A percentile compares a stretch with the other conserved stretches of the same genome.
Evolutionary conservation across 2,888 invertebrate genomes (phyloP).

Genomic region (Xylota segnis): DNA sequence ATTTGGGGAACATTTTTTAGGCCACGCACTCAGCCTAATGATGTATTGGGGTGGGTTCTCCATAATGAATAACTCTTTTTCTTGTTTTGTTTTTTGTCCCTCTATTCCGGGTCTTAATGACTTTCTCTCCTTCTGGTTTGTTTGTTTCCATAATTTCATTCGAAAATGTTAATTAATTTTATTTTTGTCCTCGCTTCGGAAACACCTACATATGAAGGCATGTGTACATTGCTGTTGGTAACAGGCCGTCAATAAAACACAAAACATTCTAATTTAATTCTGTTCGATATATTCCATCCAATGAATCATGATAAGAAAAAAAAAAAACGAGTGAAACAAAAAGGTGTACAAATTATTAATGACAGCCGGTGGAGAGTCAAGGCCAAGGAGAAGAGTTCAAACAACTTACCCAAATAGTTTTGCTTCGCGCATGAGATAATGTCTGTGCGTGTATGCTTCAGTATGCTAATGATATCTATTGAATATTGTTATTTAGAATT

Average conservation of each 20-base stretch:
- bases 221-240: constrained; percentile 26
- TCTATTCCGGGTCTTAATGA: constrained; percentile 1
- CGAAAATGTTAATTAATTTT: constrained; percentile 6
- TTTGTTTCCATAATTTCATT: constrained; percentile 50
- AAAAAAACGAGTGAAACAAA: constrained; percentile 9
- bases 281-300: constrained; percentile 2
- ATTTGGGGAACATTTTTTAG: background rate
- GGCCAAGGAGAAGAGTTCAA: constrained; percentile 52
- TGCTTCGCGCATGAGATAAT: constrained; percentile 40
- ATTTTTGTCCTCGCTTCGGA: constrained; percentile 5
- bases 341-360: constrained; percentile 53
- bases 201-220: constrained; percentile 12
- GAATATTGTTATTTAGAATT: constrained; percentile 19
- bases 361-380: constrained; percentile 39
- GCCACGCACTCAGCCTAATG: background rate
- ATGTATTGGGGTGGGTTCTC: background rate
- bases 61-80: constrained; percentile 5
- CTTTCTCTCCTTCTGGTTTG: constrained; percentile 41
- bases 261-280: constrained; percentile 19
- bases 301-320: constrained; percentile 36
- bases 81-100: background rate
- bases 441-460: constrained; percentile 5
- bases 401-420: constrained; percentile 36
- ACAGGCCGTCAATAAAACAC: constrained; percentile 1
- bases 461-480: constrained; percentile 50